A percentile compares a stretch with the other conserved stretches of the same genome.
These are phyloP conservation scores for Hippopotamus amphibius DNA, from an alignment of 2,113 vertebrate genomes.

Conservation along the genomic window DNA sequence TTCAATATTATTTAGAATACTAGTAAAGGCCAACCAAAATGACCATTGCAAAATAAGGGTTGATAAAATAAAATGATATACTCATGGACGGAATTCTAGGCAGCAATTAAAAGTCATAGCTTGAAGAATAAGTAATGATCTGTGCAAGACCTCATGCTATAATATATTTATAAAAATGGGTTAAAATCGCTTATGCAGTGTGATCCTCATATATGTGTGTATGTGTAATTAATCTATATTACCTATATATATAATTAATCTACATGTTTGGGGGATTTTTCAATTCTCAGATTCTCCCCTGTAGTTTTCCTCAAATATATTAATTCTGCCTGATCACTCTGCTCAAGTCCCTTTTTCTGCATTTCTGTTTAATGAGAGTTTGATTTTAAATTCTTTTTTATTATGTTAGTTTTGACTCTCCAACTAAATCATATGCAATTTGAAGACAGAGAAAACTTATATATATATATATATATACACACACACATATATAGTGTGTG, in stretches of 20 bases:
- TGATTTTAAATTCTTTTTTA: not conserved
- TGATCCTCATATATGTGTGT: not conserved
- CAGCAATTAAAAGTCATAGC: not conserved
- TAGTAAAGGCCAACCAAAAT: not conserved
- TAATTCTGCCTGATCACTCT: not conserved
- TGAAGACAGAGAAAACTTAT: not conserved
- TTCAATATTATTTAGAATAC: not conserved
- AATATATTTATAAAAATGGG: not conserved
- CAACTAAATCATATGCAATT: not conserved
- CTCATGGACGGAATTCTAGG: not conserved
- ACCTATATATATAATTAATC: not conserved
- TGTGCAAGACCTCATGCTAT: not conserved
- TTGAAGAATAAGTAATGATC: not conserved
- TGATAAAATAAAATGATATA: not conserved
- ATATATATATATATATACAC: not conserved
- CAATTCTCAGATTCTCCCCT: not conserved
- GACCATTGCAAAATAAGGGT: not conserved
- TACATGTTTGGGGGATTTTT: not conserved
- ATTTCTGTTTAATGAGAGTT: conserved; percentile 30
- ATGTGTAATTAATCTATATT: not conserved
- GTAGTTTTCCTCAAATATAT: not conserved
- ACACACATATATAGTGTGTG: not conserved
- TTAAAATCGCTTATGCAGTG: not conserved
- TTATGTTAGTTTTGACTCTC: conserved; percentile 24
- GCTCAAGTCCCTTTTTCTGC: not conserved